Evolutionary conservation across 2,113 vertebrate species (phyloP).

Genomic region (Gopherus evgoodei): DNA sequence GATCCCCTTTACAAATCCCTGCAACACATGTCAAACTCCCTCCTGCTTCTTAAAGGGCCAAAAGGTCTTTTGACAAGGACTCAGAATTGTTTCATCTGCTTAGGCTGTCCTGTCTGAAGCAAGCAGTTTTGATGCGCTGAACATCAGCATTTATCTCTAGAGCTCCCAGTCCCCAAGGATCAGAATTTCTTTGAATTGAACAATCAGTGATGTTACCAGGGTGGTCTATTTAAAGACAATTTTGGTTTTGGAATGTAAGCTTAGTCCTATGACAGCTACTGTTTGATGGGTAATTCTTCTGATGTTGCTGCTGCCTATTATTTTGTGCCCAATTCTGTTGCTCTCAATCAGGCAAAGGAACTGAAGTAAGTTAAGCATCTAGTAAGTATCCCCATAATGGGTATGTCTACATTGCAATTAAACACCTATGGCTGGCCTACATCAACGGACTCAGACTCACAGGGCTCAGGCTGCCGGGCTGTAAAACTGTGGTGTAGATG

Average conservation of each 20-base stretch:
- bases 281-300: constrained; percentile 39
- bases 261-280: constrained; percentile 28
- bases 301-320: neutral
- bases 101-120: constrained; percentile 58
- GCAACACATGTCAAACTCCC: constrained; percentile 47
- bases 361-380: neutral
- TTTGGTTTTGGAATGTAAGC: constrained; percentile 42
- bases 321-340: neutral
- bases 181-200: constrained; percentile 55
- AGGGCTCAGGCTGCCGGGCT: neutral
- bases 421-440: neutral
- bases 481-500: neutral
- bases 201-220: constrained; percentile 62
- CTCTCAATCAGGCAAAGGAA: neutral
- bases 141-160: constrained; percentile 60
- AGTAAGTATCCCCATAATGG: neutral
- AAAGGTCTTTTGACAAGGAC: constrained; percentile 62
- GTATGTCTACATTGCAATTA: neutral
- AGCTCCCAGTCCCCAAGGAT: constrained; percentile 27
- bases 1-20: constrained; percentile 50
- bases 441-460: neutral
- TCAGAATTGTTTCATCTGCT: constrained; percentile 63
- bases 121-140: constrained; percentile 54
- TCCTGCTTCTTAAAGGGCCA: constrained; percentile 35
- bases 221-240: constrained; percentile 64